Percentiles rank a stretch among this genome's conserved stretches.
Evolutionary conservation across 2,797 vertebrate species (phyloP).

Genomic region (Sphenodon punctatus): DNA sequence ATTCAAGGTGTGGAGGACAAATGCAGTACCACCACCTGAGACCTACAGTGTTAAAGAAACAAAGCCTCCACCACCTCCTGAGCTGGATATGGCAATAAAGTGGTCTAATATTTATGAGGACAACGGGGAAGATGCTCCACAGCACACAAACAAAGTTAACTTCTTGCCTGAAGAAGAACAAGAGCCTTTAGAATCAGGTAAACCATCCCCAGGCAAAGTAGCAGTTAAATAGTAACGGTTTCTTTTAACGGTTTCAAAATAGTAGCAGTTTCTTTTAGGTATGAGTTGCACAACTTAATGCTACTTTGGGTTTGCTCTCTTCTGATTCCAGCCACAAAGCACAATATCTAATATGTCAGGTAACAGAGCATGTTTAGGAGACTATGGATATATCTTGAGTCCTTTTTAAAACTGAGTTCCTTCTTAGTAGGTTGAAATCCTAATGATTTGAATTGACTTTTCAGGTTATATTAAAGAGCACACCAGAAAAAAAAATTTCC

Average conservation of each 20-base stretch:
- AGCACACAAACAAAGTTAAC: slow-evolving; percentile 71
- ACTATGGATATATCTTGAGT: neutral
- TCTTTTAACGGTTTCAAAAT: too few species aligned
- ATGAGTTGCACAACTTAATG: neutral
- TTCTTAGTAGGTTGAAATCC: neutral
- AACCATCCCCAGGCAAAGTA: neutral
- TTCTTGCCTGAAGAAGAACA: slow-evolving; percentile 83
- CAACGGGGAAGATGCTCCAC: slow-evolving; percentile 92
- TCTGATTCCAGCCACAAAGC: neutral
- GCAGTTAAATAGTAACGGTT: too few species aligned
- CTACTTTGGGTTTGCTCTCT: neutral
- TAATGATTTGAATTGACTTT: neutral
- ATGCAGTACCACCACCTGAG: slow-evolving; percentile 89
- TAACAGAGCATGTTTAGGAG: neutral
- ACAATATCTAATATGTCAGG: neutral
- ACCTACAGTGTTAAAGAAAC: slow-evolving; percentile 81
- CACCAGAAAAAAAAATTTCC: neutral
- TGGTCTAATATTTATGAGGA: slow-evolving; percentile 97
- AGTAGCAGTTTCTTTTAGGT: neutral
- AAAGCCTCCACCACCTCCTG: slow-evolving; percentile 85
- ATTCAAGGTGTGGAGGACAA: slow-evolving; percentile 90
- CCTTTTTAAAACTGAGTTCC: neutral
- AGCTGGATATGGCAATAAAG: slow-evolving; percentile 95
- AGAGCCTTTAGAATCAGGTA: slow-evolving; percentile 79
- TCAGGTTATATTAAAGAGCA: neutral